Base-by-base conservation (phyloP, 2,797 vertebrate species). In the Enteromius afrohamiltoni region DNA sequence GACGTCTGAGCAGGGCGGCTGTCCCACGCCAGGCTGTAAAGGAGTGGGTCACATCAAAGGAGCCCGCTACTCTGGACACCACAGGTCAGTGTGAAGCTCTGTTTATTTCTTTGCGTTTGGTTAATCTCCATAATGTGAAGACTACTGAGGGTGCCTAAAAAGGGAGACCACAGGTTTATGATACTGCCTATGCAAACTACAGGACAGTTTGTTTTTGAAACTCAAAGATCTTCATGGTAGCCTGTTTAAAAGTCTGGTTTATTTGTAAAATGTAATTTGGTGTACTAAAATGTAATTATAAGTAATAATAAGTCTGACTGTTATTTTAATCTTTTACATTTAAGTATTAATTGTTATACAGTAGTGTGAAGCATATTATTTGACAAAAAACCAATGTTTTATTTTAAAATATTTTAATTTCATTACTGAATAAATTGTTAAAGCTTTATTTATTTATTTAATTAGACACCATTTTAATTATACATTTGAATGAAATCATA, bases 11-110 rank as follows among this genome's bases (percentile, higher is more conserved):
- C 93, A 95, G 37, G 90, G 94, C 47, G 95, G 94, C 6, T 96
- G 96, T 89, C 93, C 95, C 68, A 96, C 93, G 26, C 93, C 93
- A 19, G 95, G 95, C 77, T 96, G 95, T 89, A 95, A 93, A 89
- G 96, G 95, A 47, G 74, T 95, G 80, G 96, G 95, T 34, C 94
- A 96, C 80, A 94, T 96, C 85, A 96, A 96, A 92, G 95, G 92
- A 88, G 93, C 94, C 0, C 95, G 93, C 79, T 95, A 96, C 79
- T 91, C 94, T 0, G 95, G 94, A 76, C 94, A 95, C 87, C 95
- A 96, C 84, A 96, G 95, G 96, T 96, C 93, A 11, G 91, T 89
- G 42, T 76, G 74, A 37, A 26, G 80, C 37, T 74, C 79, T 3
- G 19, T 9, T 53, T 21, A 21, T 53, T 21, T 53, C 16, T 53